Conservation (phyloP, 2,888 invertebrate genomes). For the Drepanosiphum platanoidis region DNA sequence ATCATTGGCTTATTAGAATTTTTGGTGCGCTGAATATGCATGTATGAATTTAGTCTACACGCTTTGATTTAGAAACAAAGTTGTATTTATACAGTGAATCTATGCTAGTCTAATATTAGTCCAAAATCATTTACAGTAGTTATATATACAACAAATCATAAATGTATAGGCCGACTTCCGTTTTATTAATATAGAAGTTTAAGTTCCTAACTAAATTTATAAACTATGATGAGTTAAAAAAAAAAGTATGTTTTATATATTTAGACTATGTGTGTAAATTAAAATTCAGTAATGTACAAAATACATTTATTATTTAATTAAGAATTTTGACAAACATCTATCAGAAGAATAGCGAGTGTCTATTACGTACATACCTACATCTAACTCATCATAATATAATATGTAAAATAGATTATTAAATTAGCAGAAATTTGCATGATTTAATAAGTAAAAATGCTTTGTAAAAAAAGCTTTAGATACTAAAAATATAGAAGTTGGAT, state of each 20-base stretch:
- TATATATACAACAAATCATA: neutral
- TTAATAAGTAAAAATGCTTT: neutral
- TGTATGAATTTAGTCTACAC: slow-evolving; percentile 32
- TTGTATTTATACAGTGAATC: neutral
- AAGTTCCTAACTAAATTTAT: neutral
- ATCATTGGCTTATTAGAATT: slow-evolving; percentile 42
- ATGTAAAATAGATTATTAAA: neutral
- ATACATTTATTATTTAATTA: neutral
- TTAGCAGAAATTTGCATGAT: neutral
- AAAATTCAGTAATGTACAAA: neutral
- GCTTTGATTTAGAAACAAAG: slow-evolving; percentile 37
- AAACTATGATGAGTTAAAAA: neutral
- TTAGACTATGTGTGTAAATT: too few relatives aligned
- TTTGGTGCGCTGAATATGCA: slow-evolving; percentile 40
- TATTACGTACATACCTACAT: neutral
- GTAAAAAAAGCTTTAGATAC: neutral
- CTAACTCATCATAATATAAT: neutral
- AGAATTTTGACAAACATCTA: neutral
- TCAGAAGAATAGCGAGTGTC: neutral
- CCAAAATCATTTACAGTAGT: neutral
- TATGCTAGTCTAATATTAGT: neutral
- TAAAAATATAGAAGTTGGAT: neutral
- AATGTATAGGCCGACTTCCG: neutral
- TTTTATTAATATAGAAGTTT: neutral
- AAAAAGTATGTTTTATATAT: too few relatives aligned